Base-by-base conservation (phyloP, 2,888 invertebrate species). In the Catocala fraxini region DNA sequence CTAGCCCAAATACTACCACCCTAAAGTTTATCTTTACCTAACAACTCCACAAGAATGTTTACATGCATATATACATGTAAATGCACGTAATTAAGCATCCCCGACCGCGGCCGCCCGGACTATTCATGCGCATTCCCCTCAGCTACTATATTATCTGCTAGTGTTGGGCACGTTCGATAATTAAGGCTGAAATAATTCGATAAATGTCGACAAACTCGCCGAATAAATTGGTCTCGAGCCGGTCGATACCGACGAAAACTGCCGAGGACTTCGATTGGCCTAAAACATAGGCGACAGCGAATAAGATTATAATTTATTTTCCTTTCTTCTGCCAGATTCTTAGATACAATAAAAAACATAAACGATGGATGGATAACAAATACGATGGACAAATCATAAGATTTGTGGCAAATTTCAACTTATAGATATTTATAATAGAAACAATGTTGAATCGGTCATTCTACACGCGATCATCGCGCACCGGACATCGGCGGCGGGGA, bases 121-220 rank as follows among this genome's bases (percentile, higher is more conserved):
- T 47, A 55, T 55, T 55, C 15, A 12, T 9, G 35, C 15, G 7
- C 55, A 55, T 55, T 13, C 48, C 48, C 25, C 35, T 13, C 25
- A 46, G 45, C 51, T 52, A 45, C 15, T 51, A 46, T 39, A 33
- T 42, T 34, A 42, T 13, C n/a, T 41, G 47, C 11, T 49, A 33
- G 35, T 15, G 43, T 35, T 51, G 35, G 15, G 13, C 48, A 35
- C 11, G 33, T 39, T 55, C 56, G 25, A 71, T 68, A 73, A 71
- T 71, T 69, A 65, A 45, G 55, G 41, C 57, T 43, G 56, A 45
- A 68, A 74, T 74, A 72, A 77, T 65, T 70, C 64, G 72, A 69
- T 68, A 72, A 74, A 65, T 63, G 53, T 61, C 65, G 71, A 65
- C 63, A 66, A 63, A 68, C 71, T 60, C 63, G 13, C 49, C 49